Base-by-base conservation (phyloP, 2,888 invertebrate species). In the Harpagoxenus sublaevis region DNA sequence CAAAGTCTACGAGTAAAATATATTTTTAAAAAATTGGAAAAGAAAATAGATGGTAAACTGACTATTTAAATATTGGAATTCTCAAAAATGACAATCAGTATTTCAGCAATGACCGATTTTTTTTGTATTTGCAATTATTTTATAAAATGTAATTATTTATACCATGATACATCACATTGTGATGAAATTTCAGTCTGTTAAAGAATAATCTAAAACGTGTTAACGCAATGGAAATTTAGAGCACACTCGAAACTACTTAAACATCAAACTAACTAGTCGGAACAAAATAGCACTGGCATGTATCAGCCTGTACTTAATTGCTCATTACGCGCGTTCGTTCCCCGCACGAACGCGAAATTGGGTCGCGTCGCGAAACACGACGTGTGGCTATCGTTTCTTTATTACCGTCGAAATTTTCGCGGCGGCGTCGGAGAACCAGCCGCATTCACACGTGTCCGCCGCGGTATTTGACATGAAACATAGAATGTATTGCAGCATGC, bases 401-500 rank as follows among this genome's bases (percentile, higher is more conserved):
- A 73, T 73, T 51, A 39, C 35, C 39, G 60, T 81, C 73, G 39
- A 62, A 81, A 81, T 73, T 73, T 73, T 51, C 39, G 23, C 73
- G 73, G 57, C 31, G 31, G 3, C 55, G 45, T 23, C 23, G 23
- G 23, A 23, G 57, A 35, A 63, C 63, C 48, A 23, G 62, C 53
- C 77, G 77, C 77, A 42, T 77, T 77, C 77, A 55, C 77, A 60
- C 73, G 60, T 48, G 57, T 23, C 48, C 71, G 45, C 23, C 23
- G 23, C 23, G 73, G 48, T 81, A 81, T 81, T 81, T 81, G 79
- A 81, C 79, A 81, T 73, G 71, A 79, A 79, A 71, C 60, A 4
- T 73, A 73, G 73, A 73, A 81, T 81, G 79, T 73, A 81, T 81
- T 73, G 79, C 48, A 60, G 79, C 51, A 51, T 60, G 79, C 79